Evolutionary conservation across 2,888 invertebrate genomes (phyloP), one percentile per base, ranked within the genome.

Genomic region (Pherbina coryleti): DNA sequence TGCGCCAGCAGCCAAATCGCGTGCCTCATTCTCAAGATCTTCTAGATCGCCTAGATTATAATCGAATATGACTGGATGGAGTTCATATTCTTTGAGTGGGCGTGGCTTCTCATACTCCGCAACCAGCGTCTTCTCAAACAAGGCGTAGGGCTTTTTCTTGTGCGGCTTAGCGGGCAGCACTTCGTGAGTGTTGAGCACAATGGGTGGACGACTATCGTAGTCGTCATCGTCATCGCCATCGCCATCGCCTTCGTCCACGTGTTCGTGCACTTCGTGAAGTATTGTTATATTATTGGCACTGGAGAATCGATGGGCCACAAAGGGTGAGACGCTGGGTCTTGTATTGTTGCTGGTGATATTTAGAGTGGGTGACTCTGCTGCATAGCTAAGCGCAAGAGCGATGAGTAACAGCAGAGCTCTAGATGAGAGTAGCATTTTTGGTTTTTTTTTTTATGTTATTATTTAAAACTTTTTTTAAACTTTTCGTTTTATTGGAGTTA

Each of bases 41-140:
- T 90, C 90, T 7, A 89, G 81, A 57, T 89, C 89, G 5, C 89
- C 89, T 69, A 89, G 79, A 80, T 89, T 89, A 44, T 89, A 89
- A 78, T 89, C 90, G 70, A 90, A 89, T 22, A 86, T 84, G 0
- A 88, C 88, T 3, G 90, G 85, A 82, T 89, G 89, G 53, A 86
- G 81, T n/a, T 88, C 87, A 57, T 85, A 85, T 0, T 87, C 85
- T 79, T 89, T 88, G 0, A 87, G 80, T 0, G 85, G 82, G 17
- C 84, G 85, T 11, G 86, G 83, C 5, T 87, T 84, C 28, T 88
- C 88, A 73, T 86, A 86, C 19, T 86, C 83, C 19, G 57, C 76
- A 5, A 84, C 80, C 25, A 84, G 53, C 3, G 81, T 66, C 25
- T 86, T 82, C 64, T 89, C 89, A 7, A 87, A 84, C 11, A 85